phyloP scores from a whole-genome alignment of 2,113 vertebrate species.

The Ia io region DNA sequence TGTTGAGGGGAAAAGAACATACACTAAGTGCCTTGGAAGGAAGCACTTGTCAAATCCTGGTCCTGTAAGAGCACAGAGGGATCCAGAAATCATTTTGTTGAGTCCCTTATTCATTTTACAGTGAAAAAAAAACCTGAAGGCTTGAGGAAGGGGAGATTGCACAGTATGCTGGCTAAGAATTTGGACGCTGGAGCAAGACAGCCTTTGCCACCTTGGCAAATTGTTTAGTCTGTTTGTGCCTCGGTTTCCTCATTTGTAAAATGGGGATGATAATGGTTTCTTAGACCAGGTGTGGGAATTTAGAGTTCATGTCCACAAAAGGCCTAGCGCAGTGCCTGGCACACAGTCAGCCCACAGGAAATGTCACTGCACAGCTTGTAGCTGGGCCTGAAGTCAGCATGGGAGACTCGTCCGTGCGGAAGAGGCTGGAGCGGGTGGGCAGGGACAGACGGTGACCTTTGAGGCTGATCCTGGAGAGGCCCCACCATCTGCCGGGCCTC shows the following conservation, averaged over 20 bases:
- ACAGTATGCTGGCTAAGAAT: too few relatives aligned
- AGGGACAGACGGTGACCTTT: slow-evolving; percentile 77
- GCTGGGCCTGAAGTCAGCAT: slow-evolving; percentile 20
- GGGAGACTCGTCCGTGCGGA: background rate
- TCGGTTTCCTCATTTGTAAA: background rate
- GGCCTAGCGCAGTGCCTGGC: slow-evolving; percentile 13
- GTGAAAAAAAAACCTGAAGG: background rate
- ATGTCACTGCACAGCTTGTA: slow-evolving; percentile 61
- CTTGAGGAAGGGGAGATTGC: background rate
- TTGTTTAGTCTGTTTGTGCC: background rate
- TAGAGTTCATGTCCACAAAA: background rate
- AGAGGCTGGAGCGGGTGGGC: slow-evolving; percentile 31
- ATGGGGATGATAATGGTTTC: background rate
- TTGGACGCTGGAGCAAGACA: background rate
- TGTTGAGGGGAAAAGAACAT: background rate
- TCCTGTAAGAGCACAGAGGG: background rate
- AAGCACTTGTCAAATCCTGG: background rate
- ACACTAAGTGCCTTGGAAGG: background rate
- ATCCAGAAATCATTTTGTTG: background rate
- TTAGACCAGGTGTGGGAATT: background rate
- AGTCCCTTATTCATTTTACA: background rate
- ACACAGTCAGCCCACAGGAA: slow-evolving; percentile 68
- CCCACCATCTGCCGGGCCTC: slow-evolving; percentile 64
- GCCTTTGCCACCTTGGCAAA: background rate
- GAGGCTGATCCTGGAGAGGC: slow-evolving; percentile 51